phyloP scores from a whole-genome alignment of 2,888 invertebrate species.

The Cantharis flavilabris region DNA sequence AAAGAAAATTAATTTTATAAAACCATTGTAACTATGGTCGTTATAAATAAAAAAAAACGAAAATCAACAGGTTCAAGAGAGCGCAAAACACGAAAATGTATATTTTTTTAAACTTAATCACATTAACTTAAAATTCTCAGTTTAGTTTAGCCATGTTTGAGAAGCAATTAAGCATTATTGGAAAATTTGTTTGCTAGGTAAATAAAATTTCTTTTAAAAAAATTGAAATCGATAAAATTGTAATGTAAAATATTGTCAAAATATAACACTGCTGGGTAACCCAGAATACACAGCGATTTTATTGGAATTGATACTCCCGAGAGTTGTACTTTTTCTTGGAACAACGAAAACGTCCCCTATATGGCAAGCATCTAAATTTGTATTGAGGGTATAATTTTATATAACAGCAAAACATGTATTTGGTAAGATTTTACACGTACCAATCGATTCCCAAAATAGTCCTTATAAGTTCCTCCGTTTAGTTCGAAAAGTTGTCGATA shows the following conservation, averaged over 20 bases:
- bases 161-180: background rate
- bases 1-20: background rate
- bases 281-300: background rate
- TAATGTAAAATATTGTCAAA: background rate
- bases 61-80: background rate
- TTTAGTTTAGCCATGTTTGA: background rate
- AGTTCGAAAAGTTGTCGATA: background rate
- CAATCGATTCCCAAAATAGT: constrained; percentile 10
- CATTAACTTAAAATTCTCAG: background rate
- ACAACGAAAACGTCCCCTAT: background rate
- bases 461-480: constrained; percentile 4
- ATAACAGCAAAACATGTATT: background rate
- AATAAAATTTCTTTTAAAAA: background rate
- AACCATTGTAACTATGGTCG: background rate
- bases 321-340: background rate
- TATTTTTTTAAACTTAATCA: background rate
- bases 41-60: background rate
- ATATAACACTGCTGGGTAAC: background rate
- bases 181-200: background rate
- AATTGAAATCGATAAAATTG: background rate
- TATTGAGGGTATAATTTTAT: constrained; percentile 2
- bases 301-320: background rate
- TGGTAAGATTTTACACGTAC: constrained; percentile 9
- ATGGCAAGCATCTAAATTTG: background rate
- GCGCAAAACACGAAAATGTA: background rate